These are phyloP conservation scores for Neoseiulus cucumeris DNA, from an alignment of 1,140 invertebrate species.

Conservation along the genomic window DNA sequence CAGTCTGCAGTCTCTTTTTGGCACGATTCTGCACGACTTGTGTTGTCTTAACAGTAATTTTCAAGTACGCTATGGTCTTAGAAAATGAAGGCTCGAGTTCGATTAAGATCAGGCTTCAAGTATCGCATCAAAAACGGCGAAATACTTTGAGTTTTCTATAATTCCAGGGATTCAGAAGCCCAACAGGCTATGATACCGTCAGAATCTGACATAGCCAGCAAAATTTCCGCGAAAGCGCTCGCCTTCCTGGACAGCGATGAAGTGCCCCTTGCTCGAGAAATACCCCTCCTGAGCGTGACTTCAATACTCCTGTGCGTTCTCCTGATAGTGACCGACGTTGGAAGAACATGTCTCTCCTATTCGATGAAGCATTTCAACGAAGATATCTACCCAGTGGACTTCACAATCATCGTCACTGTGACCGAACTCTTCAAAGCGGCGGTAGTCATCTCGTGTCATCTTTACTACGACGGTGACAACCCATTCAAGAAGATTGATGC, in stretches of 20 bases:
- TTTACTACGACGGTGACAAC: not conserved
- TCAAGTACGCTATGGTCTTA: too few species aligned
- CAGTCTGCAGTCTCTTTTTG: too few species aligned
- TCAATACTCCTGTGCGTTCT: not conserved
- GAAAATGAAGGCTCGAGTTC: too few species aligned
- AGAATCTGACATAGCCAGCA: too few species aligned
- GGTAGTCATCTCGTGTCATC: not conserved
- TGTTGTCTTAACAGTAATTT: too few species aligned
- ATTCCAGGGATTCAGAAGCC: too few species aligned
- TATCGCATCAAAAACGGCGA: too few species aligned
- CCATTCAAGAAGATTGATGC: not conserved
- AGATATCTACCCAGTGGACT: not conserved
- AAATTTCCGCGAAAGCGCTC: too few species aligned
- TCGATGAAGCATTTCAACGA: not conserved
- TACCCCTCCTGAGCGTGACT: not conserved
- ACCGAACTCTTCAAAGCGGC: not conserved
- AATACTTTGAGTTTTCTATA: too few species aligned
- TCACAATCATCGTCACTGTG: not conserved
- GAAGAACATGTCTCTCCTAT: not conserved
- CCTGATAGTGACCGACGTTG: not conserved
- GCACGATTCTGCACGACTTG: too few species aligned
- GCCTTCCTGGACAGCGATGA: not conserved
- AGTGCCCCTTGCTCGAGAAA: not conserved
- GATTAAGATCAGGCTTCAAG: too few species aligned
- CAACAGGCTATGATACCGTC: too few species aligned